These are phyloP conservation scores for Rutpela maculata DNA, from an alignment of 2,888 invertebrate genomes.

Conservation along the genomic window DNA sequence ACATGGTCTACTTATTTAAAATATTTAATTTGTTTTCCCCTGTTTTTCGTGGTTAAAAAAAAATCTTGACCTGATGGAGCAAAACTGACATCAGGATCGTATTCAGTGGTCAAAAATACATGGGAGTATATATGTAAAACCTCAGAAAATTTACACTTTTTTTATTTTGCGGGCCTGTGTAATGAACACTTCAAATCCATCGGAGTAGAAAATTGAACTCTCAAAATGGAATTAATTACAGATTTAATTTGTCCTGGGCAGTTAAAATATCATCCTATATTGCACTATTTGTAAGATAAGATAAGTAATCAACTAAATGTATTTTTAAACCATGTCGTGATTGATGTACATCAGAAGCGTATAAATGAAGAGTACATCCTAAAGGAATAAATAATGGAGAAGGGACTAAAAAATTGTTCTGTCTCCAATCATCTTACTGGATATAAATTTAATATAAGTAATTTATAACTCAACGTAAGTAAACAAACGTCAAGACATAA, in stretches of 20 bases:
- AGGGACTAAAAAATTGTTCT: neutral
- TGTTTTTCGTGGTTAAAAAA: too few relatives aligned
- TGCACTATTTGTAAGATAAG: too few relatives aligned
- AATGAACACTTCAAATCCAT: constrained; percentile 29
- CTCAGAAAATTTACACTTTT: too few relatives aligned
- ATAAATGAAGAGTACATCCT: neutral
- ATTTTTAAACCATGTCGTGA: neutral
- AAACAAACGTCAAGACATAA: too few relatives aligned
- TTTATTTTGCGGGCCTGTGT: too few relatives aligned
- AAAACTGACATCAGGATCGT: too few relatives aligned
- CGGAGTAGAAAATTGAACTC: constrained; percentile 29
- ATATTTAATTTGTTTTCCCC: too few relatives aligned
- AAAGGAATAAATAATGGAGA: neutral
- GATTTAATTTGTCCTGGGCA: constrained; percentile 32
- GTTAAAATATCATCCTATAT: constrained; percentile 24
- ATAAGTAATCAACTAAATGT: neutral
- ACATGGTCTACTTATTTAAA: too few relatives aligned
- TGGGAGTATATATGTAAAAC: too few relatives aligned
- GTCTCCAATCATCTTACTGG: neutral
- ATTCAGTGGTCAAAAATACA: too few relatives aligned
- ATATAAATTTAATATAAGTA: neutral
- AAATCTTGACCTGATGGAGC: too few relatives aligned
- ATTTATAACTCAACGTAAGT: constrained; percentile 1
- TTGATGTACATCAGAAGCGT: neutral
- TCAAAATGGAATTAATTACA: constrained; percentile 38